Conservation (phyloP, 2,888 invertebrate genomes). For the Tetragonisca angustula region DNA sequence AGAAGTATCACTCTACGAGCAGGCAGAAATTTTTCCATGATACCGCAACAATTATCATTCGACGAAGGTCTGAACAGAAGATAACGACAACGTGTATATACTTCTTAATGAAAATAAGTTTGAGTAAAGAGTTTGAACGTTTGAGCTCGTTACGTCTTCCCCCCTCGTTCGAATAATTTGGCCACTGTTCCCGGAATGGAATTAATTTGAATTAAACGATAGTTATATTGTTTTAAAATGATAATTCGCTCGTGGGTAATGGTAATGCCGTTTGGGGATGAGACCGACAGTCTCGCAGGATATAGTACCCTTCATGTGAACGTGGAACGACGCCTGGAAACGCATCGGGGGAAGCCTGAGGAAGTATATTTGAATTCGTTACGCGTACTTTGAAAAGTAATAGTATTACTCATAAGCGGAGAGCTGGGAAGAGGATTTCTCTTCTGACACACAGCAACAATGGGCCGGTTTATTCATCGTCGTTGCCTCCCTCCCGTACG, state of each 20-base stretch:
- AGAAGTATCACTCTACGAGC: too few relatives aligned
- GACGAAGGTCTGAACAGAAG: too few relatives aligned
- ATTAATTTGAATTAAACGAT: slow-evolving; percentile 10
- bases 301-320: slow-evolving; percentile 31
- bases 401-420: slow-evolving; percentile 13
- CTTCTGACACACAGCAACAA: slow-evolving; percentile 22
- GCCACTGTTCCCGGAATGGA: not conserved
- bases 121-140: not conserved
- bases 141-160: not conserved
- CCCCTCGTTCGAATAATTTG: not conserved
- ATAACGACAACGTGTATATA: not conserved
- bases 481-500: not conserved
- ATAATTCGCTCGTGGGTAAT: slow-evolving; percentile 22
- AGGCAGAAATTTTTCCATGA: too few relatives aligned
- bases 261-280: slow-evolving; percentile 20
- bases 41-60: too few relatives aligned
- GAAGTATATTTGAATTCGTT: slow-evolving; percentile 31
- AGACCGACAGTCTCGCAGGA: slow-evolving; percentile 9
- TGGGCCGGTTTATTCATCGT: slow-evolving; percentile 27
- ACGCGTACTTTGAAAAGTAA: slow-evolving; percentile 42
- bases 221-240: slow-evolving; percentile 12
- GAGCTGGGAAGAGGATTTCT: slow-evolving; percentile 35
- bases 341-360: slow-evolving; percentile 1
- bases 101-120: not conserved
- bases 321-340: slow-evolving; percentile 7